These are phyloP conservation scores for Suillia variegata DNA, from an alignment of 2,888 invertebrate genomes.

Conservation along the genomic window DNA sequence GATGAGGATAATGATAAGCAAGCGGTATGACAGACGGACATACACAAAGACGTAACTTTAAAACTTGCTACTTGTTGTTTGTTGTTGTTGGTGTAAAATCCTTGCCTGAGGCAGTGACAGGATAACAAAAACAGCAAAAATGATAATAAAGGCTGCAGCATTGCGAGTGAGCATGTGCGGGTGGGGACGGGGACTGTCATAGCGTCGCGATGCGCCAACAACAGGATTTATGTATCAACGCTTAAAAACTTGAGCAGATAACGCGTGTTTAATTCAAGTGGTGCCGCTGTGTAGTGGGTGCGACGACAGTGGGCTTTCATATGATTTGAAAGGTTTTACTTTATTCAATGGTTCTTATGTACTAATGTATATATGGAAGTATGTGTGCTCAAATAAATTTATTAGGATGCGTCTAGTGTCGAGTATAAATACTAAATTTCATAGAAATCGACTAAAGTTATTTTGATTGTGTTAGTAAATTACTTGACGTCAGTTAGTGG, in stretches of 20 bases:
- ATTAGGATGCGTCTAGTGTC: no score
- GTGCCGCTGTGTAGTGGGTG: no score
- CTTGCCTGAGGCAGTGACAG: slow-evolving; percentile 30
- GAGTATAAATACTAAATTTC: no score
- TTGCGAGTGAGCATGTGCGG: slow-evolving; percentile 46
- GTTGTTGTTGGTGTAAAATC: slow-evolving; percentile 31
- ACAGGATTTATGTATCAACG: slow-evolving; percentile 59
- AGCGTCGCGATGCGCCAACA: slow-evolving; percentile 47
- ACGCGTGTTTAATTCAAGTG: slow-evolving; percentile 54
- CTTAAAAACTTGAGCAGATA: slow-evolving; percentile 57
- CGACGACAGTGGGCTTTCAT: slow-evolving; percentile 17
- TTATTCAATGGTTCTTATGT: slow-evolving; percentile 5
- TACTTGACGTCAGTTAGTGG: no score
- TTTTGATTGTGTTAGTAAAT: no score
- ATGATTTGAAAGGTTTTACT: slow-evolving; percentile 36
- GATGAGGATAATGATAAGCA: no score
- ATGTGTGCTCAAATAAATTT: no score
- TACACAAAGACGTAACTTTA: slow-evolving; percentile 43
- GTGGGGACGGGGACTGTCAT: no score
- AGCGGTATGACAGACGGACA: no score
- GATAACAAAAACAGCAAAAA: slow-evolving; percentile 2
- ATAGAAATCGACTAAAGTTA: no score
- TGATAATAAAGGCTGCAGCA: slow-evolving; percentile 1
- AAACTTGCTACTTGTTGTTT: slow-evolving; percentile 32
- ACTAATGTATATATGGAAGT: no score